A percentile compares a stretch with the other conserved stretches of the same genome.
These are phyloP conservation scores for Montipora efflorescens DNA, from an alignment of 64 coral and sea anemone species.

Conservation along the genomic window DNA sequence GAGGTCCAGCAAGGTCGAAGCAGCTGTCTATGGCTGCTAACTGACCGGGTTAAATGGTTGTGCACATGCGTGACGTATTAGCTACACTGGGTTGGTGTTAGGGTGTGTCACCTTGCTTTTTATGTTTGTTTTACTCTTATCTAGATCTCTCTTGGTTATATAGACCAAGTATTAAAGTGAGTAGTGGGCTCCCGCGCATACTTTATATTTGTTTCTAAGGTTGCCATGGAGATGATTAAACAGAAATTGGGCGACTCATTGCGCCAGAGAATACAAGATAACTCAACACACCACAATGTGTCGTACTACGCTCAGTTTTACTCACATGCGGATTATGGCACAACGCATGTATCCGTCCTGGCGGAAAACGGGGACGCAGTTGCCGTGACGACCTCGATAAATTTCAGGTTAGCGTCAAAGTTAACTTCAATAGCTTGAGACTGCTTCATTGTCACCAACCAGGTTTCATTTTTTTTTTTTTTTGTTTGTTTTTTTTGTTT, in stretches of 20 bases:
- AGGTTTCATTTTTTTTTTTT: too few relatives aligned
- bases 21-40: too few relatives aligned
- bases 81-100: too few relatives aligned
- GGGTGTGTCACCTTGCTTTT: too few relatives aligned
- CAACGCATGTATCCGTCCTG: conserved; percentile 84
- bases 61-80: too few relatives aligned
- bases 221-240: conserved; percentile 3
- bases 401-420: conserved; percentile 59
- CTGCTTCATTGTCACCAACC: too few relatives aligned
- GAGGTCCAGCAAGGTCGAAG: too few relatives aligned
- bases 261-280: conserved; percentile 79
- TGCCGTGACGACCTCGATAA: conserved; percentile 86
- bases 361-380: conserved; percentile 90
- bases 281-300: conserved; percentile 56
- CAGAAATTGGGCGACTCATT: conserved; percentile 48
- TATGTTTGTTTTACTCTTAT: too few relatives aligned
- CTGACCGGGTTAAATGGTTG: too few relatives aligned
- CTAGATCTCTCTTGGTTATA: neutral
- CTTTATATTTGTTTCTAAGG: neutral
- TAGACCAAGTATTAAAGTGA: too few relatives aligned
- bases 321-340: conserved; percentile 66
- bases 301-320: conserved; percentile 74
- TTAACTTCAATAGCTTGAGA: neutral
- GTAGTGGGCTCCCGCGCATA: too few relatives aligned
- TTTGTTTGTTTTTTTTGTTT: too few relatives aligned